These are phyloP conservation scores for Tor tambroides DNA, from an alignment of 2,113 vertebrate species.

Conservation along the genomic window DNA sequence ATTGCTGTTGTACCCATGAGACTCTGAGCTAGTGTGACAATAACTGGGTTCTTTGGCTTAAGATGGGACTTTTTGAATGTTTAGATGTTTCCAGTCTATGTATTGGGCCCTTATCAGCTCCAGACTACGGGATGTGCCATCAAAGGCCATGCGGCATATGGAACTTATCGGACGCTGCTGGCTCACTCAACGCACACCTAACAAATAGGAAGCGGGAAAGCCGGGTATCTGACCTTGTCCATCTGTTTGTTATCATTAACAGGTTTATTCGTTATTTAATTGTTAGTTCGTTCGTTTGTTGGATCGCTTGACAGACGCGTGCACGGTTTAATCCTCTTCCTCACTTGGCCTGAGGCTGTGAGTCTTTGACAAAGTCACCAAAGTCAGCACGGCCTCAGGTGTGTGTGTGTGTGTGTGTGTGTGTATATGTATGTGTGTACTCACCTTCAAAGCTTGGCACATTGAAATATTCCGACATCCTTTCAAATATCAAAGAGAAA, in stretches of 20 bases:
- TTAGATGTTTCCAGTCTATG: neutral
- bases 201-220: neutral
- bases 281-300: neutral
- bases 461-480: neutral
- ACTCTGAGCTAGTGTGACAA: neutral
- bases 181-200: neutral
- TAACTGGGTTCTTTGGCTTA: neutral
- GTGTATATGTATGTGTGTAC: conserved; percentile 2
- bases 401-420: conserved; percentile 37
- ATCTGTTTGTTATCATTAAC: conserved; percentile 41
- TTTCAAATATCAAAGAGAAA: conserved; percentile 34
- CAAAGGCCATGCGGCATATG: neutral
- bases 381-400: conserved; percentile 61
- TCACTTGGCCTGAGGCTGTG: conserved; percentile 48
- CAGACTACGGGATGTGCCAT: neutral
- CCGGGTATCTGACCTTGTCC: conserved; percentile 16
- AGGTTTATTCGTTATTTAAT: conserved; percentile 36
- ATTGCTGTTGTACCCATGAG: neutral
- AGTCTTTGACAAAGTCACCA: conserved; percentile 62
- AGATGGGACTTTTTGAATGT: neutral
- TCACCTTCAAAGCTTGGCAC: conserved; percentile 53
- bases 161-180: neutral
- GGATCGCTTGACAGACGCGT: conserved; percentile 35
- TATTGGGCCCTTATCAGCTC: neutral
- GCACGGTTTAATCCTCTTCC: conserved; percentile 57